phyloP scores from a whole-genome alignment of 2,113 vertebrate species.

The Ginglymostoma cirratum region DNA sequence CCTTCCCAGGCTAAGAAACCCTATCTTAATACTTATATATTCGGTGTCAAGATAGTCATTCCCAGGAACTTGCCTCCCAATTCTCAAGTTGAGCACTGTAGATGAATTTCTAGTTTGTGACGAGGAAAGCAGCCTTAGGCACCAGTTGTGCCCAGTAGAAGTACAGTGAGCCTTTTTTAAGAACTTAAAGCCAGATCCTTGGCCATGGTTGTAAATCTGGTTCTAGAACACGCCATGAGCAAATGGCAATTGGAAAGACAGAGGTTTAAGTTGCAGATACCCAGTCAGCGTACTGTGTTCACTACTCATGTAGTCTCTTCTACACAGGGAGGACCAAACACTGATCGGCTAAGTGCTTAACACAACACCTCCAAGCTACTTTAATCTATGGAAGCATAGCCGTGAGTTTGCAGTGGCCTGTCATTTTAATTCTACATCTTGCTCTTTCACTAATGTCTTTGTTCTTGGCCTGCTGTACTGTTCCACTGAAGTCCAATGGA shows the following conservation, averaged over 20 bases:
- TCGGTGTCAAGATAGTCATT: neutral
- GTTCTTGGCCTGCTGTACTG: too few species aligned
- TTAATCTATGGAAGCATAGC: too few species aligned
- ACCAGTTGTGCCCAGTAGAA: neutral
- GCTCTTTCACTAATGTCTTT: too few species aligned
- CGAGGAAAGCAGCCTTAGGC: neutral
- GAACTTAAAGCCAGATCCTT: neutral
- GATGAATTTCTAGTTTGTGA: neutral
- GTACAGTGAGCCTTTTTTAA: neutral
- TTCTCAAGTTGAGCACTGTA: neutral
- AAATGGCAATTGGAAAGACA: neutral
- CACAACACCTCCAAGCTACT: too few species aligned
- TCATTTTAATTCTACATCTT: too few species aligned
- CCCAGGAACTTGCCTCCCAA: neutral
- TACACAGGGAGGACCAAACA: too few species aligned
- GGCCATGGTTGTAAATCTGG: neutral
- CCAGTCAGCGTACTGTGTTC: neutral
- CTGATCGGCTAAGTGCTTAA: too few species aligned
- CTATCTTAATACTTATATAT: neutral
- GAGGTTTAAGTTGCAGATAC: neutral
- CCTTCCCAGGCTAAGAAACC: neutral
- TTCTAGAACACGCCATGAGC: neutral
- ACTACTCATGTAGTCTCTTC: too few species aligned
- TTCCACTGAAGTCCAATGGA: too few species aligned
- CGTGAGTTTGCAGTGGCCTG: too few species aligned